These are phyloP conservation scores for Poecilia gillii DNA, from an alignment of 2,797 vertebrate species.

Conservation along the genomic window DNA sequence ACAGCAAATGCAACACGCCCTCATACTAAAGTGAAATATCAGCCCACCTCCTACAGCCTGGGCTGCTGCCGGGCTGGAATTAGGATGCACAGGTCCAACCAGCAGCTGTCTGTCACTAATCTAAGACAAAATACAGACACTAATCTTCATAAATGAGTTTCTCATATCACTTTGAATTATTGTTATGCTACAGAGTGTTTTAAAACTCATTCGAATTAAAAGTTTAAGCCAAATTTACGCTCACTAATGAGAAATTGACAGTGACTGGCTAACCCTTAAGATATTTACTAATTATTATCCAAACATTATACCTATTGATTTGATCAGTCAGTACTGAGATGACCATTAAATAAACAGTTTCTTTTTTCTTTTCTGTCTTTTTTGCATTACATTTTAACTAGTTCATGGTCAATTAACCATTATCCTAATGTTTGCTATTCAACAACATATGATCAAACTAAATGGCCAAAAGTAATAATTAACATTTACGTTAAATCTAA, in stretches of 20 bases:
- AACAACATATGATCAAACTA: background rate
- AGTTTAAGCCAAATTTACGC: background rate
- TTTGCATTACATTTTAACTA: background rate
- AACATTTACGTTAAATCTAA: background rate
- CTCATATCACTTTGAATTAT: background rate
- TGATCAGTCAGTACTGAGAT: background rate
- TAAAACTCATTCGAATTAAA: background rate
- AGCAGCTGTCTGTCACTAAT: background rate
- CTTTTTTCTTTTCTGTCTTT: background rate
- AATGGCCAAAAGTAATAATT: background rate
- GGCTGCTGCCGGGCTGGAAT: background rate
- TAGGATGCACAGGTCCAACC: background rate
- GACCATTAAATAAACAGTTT: background rate
- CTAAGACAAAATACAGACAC: background rate
- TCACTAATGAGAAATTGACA: background rate
- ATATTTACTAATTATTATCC: background rate
- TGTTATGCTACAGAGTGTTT: background rate
- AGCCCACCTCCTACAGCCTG: background rate
- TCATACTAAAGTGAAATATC: background rate
- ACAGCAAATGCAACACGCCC: conserved; percentile 3
- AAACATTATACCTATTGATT: background rate
- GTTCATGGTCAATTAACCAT: background rate
- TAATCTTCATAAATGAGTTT: background rate
- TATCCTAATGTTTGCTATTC: background rate
- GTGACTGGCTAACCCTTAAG: background rate